These are phyloP conservation scores for Meda fulgida DNA, from an alignment of 2,797 vertebrate species.

Conservation along the genomic window DNA sequence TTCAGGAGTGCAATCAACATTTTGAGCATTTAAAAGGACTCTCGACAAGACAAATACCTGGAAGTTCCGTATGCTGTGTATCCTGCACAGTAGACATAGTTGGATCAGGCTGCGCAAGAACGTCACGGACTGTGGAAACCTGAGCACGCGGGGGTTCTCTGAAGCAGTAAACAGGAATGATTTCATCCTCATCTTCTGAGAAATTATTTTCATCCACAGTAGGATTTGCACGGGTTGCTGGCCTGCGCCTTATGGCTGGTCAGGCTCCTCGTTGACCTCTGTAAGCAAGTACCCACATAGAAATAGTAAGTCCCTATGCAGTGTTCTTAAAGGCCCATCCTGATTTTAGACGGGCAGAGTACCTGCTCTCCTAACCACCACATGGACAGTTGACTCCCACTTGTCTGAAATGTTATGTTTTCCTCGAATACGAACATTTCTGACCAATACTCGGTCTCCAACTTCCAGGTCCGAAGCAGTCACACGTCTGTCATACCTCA, in stretches of 20 bases:
- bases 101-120: background rate
- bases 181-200: background rate
- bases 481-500: background rate
- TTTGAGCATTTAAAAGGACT: slow-evolving; percentile 5
- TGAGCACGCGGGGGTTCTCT: background rate
- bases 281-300: slow-evolving; percentile 11
- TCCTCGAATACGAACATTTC: background rate
- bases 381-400: slow-evolving; percentile 37
- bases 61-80: background rate
- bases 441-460: background rate
- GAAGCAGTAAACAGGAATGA: background rate
- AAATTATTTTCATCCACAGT: background rate
- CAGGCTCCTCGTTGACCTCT: background rate
- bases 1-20: slow-evolving; percentile 12
- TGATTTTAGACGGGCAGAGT: background rate
- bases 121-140: background rate
- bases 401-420: background rate
- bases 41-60: background rate
- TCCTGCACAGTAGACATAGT: background rate
- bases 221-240: background rate
- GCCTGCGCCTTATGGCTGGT: background rate
- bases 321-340: background rate
- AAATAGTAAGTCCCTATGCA: slow-evolving; percentile 3
- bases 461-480: background rate
- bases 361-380: slow-evolving; percentile 39